Evolutionary conservation across 2,888 invertebrate species (phyloP).

Genomic region (Argyra leucocephala): DNA sequence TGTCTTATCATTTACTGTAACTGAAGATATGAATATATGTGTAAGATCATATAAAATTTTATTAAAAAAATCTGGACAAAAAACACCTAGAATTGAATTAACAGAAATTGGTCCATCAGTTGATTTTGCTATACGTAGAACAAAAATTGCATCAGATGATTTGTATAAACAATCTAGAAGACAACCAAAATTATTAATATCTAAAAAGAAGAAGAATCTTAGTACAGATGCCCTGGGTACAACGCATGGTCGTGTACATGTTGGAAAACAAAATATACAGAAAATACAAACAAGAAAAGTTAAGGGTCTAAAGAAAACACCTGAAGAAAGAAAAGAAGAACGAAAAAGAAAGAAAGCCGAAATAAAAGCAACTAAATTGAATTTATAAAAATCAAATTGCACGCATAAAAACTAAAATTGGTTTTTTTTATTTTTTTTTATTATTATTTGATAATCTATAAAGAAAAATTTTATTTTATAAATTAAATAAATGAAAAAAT

Average conservation of each 20-base stretch:
- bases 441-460: no score
- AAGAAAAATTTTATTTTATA: no score
- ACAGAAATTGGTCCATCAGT: conserved; percentile 66
- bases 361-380: conserved; percentile 27
- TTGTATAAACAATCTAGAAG: conserved; percentile 73
- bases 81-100: conserved; percentile 82
- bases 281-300: conserved; percentile 82
- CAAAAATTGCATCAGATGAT: conserved; percentile 81
- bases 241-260: conserved; percentile 82
- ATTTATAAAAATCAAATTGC: not conserved
- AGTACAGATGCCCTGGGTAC: conserved; percentile 78
- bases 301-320: conserved; percentile 73
- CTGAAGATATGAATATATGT: conserved; percentile 64
- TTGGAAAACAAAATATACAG: conserved; percentile 75
- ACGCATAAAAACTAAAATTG: not conserved
- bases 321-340: conserved; percentile 56
- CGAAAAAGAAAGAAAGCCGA: conserved; percentile 47
- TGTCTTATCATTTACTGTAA: conserved; percentile 78
- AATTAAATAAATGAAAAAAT: no score
- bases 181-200: conserved; percentile 67
- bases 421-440: not conserved
- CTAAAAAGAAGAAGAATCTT: conserved; percentile 84
- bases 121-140: conserved; percentile 76
- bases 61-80: conserved; percentile 83
- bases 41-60: conserved; percentile 70